These are phyloP conservation scores for Lordiphosa collinella DNA, from an alignment of 1,140 invertebrate species.

Conservation along the genomic window DNA sequence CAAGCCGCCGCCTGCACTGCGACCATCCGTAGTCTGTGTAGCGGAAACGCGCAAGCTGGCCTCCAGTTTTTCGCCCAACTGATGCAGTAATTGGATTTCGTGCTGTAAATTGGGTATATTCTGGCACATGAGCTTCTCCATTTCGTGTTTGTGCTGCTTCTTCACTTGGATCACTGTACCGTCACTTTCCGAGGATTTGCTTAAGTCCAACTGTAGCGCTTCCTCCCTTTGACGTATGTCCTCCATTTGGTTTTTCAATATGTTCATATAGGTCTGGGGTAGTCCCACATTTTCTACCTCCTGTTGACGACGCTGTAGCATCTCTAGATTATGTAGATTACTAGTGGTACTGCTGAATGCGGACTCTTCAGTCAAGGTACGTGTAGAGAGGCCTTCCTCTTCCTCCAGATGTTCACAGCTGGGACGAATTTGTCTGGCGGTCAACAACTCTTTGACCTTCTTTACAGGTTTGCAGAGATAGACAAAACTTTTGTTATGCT, in stretches of 20 bases:
- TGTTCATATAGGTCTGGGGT: background rate
- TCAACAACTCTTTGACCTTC: conserved; percentile 40
- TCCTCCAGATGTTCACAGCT: conserved; percentile 19
- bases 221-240: conserved; percentile 33
- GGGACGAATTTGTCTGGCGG: conserved; percentile 19
- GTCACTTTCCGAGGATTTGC: background rate
- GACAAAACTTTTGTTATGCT: conserved; percentile 53
- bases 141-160: conserved; percentile 1
- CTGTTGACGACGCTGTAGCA: conserved; percentile 7
- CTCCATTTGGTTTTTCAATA: conserved; percentile 20
- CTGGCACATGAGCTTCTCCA: conserved; percentile 38
- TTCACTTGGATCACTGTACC: background rate
- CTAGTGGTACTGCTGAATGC: background rate
- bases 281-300: conserved; percentile 20
- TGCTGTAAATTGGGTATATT: conserved; percentile 60
- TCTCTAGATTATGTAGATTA: conserved; percentile 11
- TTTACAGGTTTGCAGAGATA: conserved; percentile 58
- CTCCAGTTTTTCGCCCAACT: conserved; percentile 60
- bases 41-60: conserved; percentile 16
- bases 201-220: conserved; percentile 3
- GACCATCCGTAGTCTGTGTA: background rate
- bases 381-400: background rate
- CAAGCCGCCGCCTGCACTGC: background rate
- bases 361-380: background rate
- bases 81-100: conserved; percentile 52